Evolutionary conservation across 2,113 vertebrate species (phyloP).

Genomic region (Channa maculata): DNA sequence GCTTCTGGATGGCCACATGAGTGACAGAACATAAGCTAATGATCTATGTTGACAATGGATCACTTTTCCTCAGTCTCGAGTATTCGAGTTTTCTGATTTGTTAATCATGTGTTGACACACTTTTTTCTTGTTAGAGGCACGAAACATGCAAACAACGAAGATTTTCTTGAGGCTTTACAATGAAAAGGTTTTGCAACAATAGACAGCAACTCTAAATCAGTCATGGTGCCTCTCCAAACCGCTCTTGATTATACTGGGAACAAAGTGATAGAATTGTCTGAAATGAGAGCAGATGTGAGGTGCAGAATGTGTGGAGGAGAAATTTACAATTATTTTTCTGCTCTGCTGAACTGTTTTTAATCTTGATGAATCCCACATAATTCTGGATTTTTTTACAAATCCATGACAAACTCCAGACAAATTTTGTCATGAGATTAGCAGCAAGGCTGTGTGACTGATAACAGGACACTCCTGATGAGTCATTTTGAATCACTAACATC

Average conservation of each 20-base stretch:
- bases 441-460: background rate
- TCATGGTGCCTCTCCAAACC: background rate
- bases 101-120: too few species aligned
- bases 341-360: background rate
- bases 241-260: background rate
- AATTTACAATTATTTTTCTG: background rate
- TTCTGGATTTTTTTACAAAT: background rate
- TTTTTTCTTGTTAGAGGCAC: too few species aligned
- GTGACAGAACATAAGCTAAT: too few species aligned
- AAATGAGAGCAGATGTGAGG: slow-evolving; percentile 7
- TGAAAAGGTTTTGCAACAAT: background rate
- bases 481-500: slow-evolving; percentile 49
- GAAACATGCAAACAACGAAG: too few species aligned
- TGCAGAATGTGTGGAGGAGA: background rate
- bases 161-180: too few species aligned
- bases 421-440: slow-evolving; percentile 13
- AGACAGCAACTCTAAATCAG: background rate
- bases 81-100: too few species aligned
- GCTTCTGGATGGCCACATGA: too few species aligned
- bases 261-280: background rate
- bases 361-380: background rate
- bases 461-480: slow-evolving; percentile 6
- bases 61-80: too few species aligned
- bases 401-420: too few species aligned
- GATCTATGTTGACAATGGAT: too few species aligned